Evolutionary conservation across 2,113 vertebrate genomes (phyloP).

Genomic region (Colaptes auratus): DNA sequence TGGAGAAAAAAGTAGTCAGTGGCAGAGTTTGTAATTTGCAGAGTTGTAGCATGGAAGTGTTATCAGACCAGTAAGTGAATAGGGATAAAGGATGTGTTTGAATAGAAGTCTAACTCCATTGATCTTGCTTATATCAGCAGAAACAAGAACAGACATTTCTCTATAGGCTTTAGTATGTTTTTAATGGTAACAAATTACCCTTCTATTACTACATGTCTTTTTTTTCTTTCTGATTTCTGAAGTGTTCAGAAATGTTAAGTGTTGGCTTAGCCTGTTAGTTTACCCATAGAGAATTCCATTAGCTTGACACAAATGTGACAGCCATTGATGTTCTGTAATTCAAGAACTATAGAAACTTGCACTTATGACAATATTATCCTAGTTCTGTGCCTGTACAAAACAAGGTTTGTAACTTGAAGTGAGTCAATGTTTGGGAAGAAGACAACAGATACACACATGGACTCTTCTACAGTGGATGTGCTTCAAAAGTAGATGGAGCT

Average conservation of each 20-base stretch:
- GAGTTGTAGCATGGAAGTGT: not conserved
- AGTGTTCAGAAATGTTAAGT: not conserved
- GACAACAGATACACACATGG: not conserved
- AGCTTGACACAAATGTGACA: not conserved
- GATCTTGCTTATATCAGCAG: not conserved
- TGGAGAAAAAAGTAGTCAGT: not conserved
- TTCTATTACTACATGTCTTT: not conserved
- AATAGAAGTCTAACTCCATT: not conserved
- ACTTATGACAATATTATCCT: not conserved
- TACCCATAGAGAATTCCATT: not conserved
- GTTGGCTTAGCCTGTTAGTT: not conserved
- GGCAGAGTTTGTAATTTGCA: not conserved
- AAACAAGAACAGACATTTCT: not conserved
- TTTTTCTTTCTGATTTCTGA: not conserved
- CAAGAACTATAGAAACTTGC: not conserved
- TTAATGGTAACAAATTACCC: not conserved
- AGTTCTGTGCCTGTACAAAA: not conserved
- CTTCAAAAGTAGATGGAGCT: not conserved
- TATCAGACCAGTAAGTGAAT: not conserved
- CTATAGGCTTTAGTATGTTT: not conserved
- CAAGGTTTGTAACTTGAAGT: not conserved
- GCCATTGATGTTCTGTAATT: rapidly evolving
- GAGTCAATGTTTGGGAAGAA: not conserved
- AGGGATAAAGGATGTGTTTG: not conserved
- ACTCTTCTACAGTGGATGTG: not conserved